phyloP scores from a whole-genome alignment of 2,113 vertebrate genomes.

The Pterocles gutturalis region DNA sequence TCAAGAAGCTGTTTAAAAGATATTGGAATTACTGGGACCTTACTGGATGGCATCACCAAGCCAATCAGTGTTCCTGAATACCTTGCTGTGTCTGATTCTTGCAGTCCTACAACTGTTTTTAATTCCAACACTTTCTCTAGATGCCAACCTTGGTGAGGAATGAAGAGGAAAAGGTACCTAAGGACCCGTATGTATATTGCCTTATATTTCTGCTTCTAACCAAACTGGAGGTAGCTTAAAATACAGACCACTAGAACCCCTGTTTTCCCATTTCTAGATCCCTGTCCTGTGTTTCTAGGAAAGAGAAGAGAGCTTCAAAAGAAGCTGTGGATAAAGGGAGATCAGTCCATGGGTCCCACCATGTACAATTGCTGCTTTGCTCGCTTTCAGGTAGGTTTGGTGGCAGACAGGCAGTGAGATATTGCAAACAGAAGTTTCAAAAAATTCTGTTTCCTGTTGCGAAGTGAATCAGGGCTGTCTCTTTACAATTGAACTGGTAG shows the following conservation, averaged over 20 bases:
- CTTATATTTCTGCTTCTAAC: neutral
- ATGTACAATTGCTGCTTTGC: neutral
- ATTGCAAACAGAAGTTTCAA: neutral
- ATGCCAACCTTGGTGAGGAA: neutral
- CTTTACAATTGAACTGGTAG: neutral
- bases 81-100: neutral
- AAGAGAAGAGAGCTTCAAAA: neutral
- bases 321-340: neutral
- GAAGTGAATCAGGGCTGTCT: neutral
- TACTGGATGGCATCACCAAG: neutral
- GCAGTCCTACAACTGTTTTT: neutral
- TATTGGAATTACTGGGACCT: neutral
- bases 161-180: neutral
- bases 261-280: too few species aligned
- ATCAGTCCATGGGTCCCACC: too few species aligned
- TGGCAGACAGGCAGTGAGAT: too few species aligned
- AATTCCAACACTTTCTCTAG: neutral
- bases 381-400: neutral
- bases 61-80: neutral
- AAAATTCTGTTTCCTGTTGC: neutral
- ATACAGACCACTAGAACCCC: too few species aligned
- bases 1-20: neutral
- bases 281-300: fast-evolving
- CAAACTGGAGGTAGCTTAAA: neutral
- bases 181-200: neutral